Base-by-base conservation (phyloP, 1,140 invertebrate species). In the Megalopta genalis region DNA sequence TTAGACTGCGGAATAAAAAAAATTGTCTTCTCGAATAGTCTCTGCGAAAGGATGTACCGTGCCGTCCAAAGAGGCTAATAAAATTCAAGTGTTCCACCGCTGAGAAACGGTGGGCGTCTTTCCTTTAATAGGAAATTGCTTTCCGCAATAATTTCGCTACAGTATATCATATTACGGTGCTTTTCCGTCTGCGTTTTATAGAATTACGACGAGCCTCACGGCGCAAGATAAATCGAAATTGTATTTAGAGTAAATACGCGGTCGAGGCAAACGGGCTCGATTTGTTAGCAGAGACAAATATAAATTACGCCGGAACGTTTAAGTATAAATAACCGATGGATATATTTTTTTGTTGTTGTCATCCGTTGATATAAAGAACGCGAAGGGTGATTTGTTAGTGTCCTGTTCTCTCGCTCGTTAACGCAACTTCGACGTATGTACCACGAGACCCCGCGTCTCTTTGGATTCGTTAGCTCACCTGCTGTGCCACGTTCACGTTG, bases 221-320 rank as follows among this genome's bases (percentile, higher is more conserved):
- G 68, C 74, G 66, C 54, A 76, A 69, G 16, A n/a, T 76, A 60
- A 69, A 76, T 16, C 39, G 32, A n/a, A 69, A 60, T 59, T 76
- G 52, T 69, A 21, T 76, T 76, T 76, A 57, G 37, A 69, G 65
- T 69, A 76, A 76, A 76, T 76, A 69, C 21, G 37, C 52, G 18
- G 54, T 25, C 65, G 18, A 1, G 18, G 10, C 39, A 67, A n/a
- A 42, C 23, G 10, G 32, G n/a, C 23, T 18, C 25, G 37, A 59
- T 67, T 39, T 27, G 27, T 32, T 32, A 37, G 25, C n/a, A 57
- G 59, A 27, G 18, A 23, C 57, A 8, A 14, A 67, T 46, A 49
- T 49, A 66, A 66, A 46, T 66, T 66, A 39, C 46, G 14, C 32
- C 7, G 18, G 25, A 64, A 52, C 46, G 46, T n/a, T 54, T 63